phyloP scores from a whole-genome alignment of 1,140 invertebrate species.

The Drosophila baimaii region DNA sequence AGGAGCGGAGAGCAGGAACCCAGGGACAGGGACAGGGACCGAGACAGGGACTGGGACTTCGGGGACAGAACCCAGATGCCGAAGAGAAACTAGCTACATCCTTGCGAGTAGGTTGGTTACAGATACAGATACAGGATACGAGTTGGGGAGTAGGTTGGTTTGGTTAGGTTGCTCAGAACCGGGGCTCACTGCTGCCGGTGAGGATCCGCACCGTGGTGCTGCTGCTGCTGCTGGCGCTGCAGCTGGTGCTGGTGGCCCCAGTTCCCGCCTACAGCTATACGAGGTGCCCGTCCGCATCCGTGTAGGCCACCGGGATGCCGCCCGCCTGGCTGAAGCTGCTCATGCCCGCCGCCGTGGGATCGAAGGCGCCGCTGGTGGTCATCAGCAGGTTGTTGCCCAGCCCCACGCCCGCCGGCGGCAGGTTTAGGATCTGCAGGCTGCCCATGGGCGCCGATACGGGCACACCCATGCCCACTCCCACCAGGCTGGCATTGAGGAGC shows the following conservation, averaged over 20 bases:
- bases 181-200: conserved; percentile 50
- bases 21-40: conserved; percentile 1
- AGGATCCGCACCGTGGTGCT: conserved; percentile 35
- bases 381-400: conserved; percentile 81
- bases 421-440: conserved; percentile 82
- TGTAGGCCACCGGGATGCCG: conserved; percentile 72
- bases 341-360: conserved; percentile 68
- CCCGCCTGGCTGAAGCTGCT: conserved; percentile 67
- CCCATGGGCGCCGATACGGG: conserved; percentile 66
- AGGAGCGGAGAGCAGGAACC: background rate
- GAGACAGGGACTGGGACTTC: background rate
- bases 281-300: conserved; percentile 83
- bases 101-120: conserved; percentile 40
- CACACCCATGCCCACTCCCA: conserved; percentile 74
- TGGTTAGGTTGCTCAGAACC: conserved; percentile 55
- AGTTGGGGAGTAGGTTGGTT: conserved; percentile 29
- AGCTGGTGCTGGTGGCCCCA: conserved; percentile 50
- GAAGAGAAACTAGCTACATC: conserved; percentile 62
- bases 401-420: conserved; percentile 58
- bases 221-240: conserved; percentile 28
- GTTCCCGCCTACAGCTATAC: conserved; percentile 83
- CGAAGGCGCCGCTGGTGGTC: conserved; percentile 77
- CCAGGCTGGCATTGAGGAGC: conserved; percentile 70
- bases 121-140: conserved; percentile 31
- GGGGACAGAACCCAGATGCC: conserved; percentile 9